Evolutionary conservation across 2,888 invertebrate species (phyloP), one percentile per base, ranked within the genome.

Genomic region (Orchestes rusci): DNA sequence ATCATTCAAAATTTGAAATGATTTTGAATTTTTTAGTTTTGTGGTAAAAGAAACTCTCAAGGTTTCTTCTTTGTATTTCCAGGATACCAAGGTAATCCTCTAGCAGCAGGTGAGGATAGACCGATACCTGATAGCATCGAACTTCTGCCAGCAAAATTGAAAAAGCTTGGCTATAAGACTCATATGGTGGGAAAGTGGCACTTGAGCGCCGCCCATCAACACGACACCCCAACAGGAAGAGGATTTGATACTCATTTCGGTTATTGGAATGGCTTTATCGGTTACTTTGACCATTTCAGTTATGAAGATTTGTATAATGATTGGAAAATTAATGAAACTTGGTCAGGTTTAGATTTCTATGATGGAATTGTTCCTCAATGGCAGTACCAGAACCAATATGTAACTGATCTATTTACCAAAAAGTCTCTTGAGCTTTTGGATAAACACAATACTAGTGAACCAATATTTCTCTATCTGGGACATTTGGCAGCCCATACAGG

Each of bases 121-220:
- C 83, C 82, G 1, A 63, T 92, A 8, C 79, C 82, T 0, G 58
- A 76, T 1, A 61, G 63, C 16, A 68, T 72, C 54, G 69, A 68
- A 52, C 62, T 73, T 38, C 57, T 78, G 50, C 74, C 76, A 0
- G 67, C 76, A 66, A 78, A 80, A 63, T 69, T 90, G 36, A 73
- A 74, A 60, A 70, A 72, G 20, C 60, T 72, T 17, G 86, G 86
- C 5, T 90, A 89, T 62, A 67, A 67, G 16, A 86, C 84, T 0
- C 82, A 84, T 64, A 74, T 84, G 41, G 77, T 90, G 2, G 90
- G 90, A 3, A 90, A 90, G 71, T 89, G 89, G 89, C 84, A 87
- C 63, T 74, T 92, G 48, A 92, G 93, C 1, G 82, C 79, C 69
- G 80, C 79, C 36, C 71, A 73, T 33, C 70, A 72, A 39, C 76